Conservation (phyloP, 23 tunicate genomes). For the Ciona savignyi region DNA sequence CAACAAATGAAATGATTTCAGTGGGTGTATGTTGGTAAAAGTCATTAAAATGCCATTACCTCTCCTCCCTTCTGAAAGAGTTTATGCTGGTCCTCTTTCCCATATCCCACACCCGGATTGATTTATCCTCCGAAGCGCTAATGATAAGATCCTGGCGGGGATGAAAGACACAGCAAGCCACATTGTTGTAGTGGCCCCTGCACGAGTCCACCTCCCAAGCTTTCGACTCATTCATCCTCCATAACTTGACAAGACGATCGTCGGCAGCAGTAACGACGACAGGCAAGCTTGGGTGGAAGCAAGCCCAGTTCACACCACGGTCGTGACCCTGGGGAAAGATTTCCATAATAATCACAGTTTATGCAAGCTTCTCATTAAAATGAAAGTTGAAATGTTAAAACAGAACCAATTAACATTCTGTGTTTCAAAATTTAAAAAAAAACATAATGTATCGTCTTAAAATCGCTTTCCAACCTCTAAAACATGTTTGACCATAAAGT, state of each 20-base stretch:
- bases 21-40: too few species aligned
- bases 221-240: constrained; percentile 97
- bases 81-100: constrained; percentile 85
- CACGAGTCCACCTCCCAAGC: constrained; percentile 99
- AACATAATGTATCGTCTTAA: too few species aligned
- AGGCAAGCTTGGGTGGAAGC: constrained; percentile 95
- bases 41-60: constrained; percentile 27
- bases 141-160: constrained; percentile 84
- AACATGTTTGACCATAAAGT: constrained; percentile 88
- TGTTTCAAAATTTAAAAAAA: too few species aligned
- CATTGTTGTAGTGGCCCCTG: constrained; percentile 96
- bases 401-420: too few species aligned
- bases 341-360: too few species aligned
- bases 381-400: too few species aligned
- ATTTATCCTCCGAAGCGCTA: constrained; percentile 92
- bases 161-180: constrained; percentile 91
- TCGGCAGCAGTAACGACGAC: constrained; percentile 96
- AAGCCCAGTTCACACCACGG: constrained; percentile 99
- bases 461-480: constrained; percentile 72
- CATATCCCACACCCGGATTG: constrained; percentile 98
- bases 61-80: constrained; percentile 90
- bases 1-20: too few species aligned
- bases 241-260: constrained; percentile 86
- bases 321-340: constrained; percentile 78
- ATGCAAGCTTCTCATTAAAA: too few species aligned